phyloP scores from a whole-genome alignment of 2,888 invertebrate genomes.

The Athrips mouffetella region DNA sequence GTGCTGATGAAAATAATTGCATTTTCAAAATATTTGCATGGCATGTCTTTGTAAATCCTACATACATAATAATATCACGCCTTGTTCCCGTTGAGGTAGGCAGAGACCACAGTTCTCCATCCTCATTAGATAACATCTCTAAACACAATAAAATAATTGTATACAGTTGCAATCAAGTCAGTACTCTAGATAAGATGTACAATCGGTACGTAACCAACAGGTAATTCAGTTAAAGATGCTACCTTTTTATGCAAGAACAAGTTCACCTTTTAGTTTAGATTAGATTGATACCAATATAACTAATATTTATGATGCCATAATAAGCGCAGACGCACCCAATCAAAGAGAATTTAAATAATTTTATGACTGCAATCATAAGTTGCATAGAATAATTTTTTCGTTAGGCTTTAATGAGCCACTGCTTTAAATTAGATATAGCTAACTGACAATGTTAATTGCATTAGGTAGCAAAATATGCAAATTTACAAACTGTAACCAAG shows the following conservation, averaged over 20 bases:
- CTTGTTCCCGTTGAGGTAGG: too few relatives aligned
- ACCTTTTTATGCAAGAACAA: conserved; percentile 1
- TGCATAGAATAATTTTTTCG: background rate
- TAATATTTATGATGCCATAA: background rate
- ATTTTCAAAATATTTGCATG: too few relatives aligned
- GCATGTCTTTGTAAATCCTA: too few relatives aligned
- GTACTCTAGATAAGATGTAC: too few relatives aligned
- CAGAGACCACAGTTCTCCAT: too few relatives aligned
- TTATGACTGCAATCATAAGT: background rate
- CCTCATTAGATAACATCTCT: too few relatives aligned
- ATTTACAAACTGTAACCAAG: background rate
- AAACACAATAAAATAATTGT: too few relatives aligned
- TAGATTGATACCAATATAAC: background rate
- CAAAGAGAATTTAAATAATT: background rate
- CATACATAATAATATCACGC: too few relatives aligned
- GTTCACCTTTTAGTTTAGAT: conserved; percentile 2
- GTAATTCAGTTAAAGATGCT: background rate
- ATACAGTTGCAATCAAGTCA: too few relatives aligned
- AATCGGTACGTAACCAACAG: too few relatives aligned
- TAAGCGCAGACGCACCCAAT: background rate
- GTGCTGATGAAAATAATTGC: too few relatives aligned
- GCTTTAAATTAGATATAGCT: background rate
- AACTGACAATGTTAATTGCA: background rate
- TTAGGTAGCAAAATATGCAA: background rate
- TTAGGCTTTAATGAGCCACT: background rate